Conservation (phyloP, 2,888 invertebrate species). For the Eupithecia pulchellata region DNA sequence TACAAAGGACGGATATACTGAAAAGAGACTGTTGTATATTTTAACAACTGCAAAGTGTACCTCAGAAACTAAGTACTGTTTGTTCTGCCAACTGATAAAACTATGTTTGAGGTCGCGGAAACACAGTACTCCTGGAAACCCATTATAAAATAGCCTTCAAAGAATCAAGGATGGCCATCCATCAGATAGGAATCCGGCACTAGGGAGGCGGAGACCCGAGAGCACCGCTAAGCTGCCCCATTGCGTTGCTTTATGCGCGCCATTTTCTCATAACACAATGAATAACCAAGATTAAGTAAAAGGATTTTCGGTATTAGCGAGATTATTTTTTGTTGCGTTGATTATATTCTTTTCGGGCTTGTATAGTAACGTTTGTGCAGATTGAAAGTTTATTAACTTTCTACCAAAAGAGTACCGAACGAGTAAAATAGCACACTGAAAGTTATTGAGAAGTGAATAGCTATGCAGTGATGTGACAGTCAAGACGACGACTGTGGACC, state of each 20-base stretch:
- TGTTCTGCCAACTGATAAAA: background rate
- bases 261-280: conserved; percentile 34
- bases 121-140: background rate
- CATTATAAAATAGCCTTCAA: background rate
- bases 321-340: background rate
- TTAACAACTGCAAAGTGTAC: background rate
- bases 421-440: background rate
- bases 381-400: background rate
- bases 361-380: background rate
- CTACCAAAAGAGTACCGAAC: background rate
- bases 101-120: background rate
- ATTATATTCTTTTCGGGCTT: background rate
- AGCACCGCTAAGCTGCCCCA: conserved; percentile 15
- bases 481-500: background rate
- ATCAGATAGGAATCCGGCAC: background rate
- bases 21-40: background rate
- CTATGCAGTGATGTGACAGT: background rate
- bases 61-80: background rate
- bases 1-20: background rate
- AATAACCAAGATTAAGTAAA: conserved; percentile 24
- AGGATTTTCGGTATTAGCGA: conserved; percentile 5
- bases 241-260: conserved; percentile 27
- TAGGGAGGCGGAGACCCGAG: background rate
- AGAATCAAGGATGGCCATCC: background rate
- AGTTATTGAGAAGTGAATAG: background rate